phyloP scores from a whole-genome alignment of 2,797 vertebrate genomes.

The Simalia tracyae region DNA sequence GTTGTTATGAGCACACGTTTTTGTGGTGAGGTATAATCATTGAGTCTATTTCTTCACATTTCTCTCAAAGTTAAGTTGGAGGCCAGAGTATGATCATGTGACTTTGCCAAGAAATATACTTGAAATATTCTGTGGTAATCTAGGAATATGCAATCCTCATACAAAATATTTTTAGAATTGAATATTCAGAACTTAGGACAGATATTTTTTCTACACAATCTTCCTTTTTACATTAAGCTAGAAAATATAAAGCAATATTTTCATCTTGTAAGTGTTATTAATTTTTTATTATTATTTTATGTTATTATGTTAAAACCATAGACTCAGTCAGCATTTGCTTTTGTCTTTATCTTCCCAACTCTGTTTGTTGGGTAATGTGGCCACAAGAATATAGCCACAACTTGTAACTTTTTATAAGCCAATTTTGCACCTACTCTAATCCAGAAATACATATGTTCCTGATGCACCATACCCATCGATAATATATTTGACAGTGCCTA shows the following conservation, averaged over 20 bases:
- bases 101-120: not conserved
- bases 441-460: not conserved
- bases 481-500: not conserved
- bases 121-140: not conserved
- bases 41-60: not conserved
- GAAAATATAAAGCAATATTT: not conserved
- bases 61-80: not conserved
- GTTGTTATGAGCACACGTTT: not conserved
- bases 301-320: not conserved
- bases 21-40: not conserved
- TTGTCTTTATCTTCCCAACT: not conserved
- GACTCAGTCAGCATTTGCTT: not conserved
- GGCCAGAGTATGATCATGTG: not conserved
- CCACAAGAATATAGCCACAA: not conserved
- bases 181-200: not conserved
- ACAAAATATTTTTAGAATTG: not conserved
- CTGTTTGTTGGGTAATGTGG: not conserved
- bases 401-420: not conserved
- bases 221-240: not conserved
- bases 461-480: not conserved
- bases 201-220: not conserved
- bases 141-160: not conserved
- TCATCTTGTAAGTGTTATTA: not conserved
- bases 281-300: no score
- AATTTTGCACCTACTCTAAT: not conserved